Conservation (phyloP, 2,797 vertebrate species). For the Arrhamphus sclerolepis region DNA sequence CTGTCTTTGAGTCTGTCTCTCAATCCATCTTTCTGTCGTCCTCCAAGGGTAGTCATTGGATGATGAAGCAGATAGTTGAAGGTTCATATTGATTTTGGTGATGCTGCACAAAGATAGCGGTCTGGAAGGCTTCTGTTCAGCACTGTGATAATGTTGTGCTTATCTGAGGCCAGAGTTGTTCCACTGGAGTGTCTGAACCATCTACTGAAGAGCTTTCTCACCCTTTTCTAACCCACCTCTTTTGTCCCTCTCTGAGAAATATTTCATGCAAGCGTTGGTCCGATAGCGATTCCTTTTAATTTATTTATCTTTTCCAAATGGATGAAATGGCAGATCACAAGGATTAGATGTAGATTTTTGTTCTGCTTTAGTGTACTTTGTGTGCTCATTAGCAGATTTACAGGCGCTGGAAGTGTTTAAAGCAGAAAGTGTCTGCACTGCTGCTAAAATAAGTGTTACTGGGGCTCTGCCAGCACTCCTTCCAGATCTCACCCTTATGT, state of each 20-base stretch:
- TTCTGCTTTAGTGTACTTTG: background rate
- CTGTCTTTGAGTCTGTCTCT: conserved; percentile 10
- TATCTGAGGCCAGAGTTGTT: conserved; percentile 42
- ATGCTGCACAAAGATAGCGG: conserved; percentile 51
- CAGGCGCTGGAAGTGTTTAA: conserved; percentile 46
- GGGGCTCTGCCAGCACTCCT: conserved; percentile 30
- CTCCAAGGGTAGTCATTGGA: conserved; percentile 52
- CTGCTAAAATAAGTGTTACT: conserved; percentile 63
- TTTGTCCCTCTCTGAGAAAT: background rate
- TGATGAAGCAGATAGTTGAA: conserved; percentile 53
- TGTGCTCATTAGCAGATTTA: conserved; percentile 43
- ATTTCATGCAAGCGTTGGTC: background rate
- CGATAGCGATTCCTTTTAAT: too few relatives aligned
- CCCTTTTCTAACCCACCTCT: conserved; percentile 17
- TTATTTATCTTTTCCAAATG: background rate
- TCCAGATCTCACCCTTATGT: conserved; percentile 15
- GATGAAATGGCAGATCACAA: background rate
- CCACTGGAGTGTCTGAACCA: conserved; percentile 19
- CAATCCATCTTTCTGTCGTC: conserved; percentile 30
- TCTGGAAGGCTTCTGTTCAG: conserved; percentile 53
- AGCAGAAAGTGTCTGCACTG: conserved; percentile 13
- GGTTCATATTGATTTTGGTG: conserved; percentile 57
- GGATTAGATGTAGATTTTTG: background rate
- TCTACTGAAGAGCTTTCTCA: conserved; percentile 15
- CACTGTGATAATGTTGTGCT: conserved; percentile 40